Evolutionary conservation across 2,888 invertebrate genomes (phyloP).

Genomic region (Chrysotoxum bicinctum): DNA sequence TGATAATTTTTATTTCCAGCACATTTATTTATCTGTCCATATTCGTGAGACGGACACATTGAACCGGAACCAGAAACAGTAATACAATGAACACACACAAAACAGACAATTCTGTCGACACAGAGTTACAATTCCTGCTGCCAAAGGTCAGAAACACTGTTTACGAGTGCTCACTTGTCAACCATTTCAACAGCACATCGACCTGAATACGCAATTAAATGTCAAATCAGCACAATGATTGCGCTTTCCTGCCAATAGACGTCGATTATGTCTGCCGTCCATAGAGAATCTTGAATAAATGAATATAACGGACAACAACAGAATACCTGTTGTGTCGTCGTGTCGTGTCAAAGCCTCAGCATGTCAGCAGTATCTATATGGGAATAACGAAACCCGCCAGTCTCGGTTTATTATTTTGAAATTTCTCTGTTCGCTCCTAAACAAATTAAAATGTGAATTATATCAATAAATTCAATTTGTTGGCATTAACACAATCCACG

Average conservation of each 20-base stretch:
- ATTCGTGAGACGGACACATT: not conserved
- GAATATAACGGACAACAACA: conserved; percentile 3
- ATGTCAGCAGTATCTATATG: too few relatives aligned
- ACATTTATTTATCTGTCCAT: not conserved
- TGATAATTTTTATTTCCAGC: conserved; percentile 11
- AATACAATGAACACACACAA: not conserved
- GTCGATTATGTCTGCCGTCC: conserved; percentile 16
- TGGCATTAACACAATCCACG: not conserved
- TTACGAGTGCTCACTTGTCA: conserved; percentile 64
- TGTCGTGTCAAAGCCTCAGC: conserved; percentile 2
- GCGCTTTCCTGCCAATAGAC: conserved; percentile 49
- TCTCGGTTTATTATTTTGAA: conserved; percentile 33
- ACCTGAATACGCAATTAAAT: conserved; percentile 69
- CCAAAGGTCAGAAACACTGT: conserved; percentile 61
- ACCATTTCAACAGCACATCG: conserved; percentile 57
- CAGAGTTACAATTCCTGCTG: conserved; percentile 36
- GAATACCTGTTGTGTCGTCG: conserved; percentile 50
- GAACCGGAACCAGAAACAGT: conserved; percentile 4
- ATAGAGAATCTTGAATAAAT: conserved; percentile 24
- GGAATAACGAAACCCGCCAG: not conserved
- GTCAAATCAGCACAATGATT: conserved; percentile 65
- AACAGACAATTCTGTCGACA: conserved; percentile 44
- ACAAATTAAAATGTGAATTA: conserved; percentile 43
- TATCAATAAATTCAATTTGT: conserved; percentile 48
- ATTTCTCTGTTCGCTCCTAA: conserved; percentile 2